Base-by-base conservation (phyloP, 2,888 invertebrate species). In the Altica lythri region DNA sequence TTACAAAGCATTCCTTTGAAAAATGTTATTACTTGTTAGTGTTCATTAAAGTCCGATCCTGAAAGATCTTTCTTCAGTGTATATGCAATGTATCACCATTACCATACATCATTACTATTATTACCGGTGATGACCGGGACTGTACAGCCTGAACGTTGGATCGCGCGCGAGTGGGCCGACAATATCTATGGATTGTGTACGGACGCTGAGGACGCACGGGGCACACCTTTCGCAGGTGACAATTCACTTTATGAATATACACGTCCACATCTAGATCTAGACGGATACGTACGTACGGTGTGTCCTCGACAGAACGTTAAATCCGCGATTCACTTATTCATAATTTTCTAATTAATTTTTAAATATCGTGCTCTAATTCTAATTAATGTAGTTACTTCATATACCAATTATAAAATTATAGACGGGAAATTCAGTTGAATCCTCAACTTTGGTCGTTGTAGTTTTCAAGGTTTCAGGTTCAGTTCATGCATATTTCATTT, bases 161-260 rank as follows among this genome's bases (percentile, higher is more conserved):
- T 14, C 17, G 38, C 37, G 16, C 55, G 55, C 58, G 65, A 63
- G 66, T 66, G 66, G 66, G 66, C 57, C 61, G 64, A 60, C 63
- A 63, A 66, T n/a, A n/a, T 64, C 63, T 61, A 58, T 62, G 66
- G 64, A 66, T 66, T 63, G 66, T 64, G 55, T 56, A 61, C 57
- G 61, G 54, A 57, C 54, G 57, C 57, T 47, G n/a, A n/a, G n/a
- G n/a, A n/a, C n/a, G n/a, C n/a, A n/a, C n/a, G 37, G 60, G 68
- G 64, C 68, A 64, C 68, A 66, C 68, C 68, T 66, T 61, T 62
- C 61, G 59, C 67, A 66, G 66, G 65, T 67, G 66, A 66, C 68
- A 67, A 65, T 66, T 66, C 64, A 62, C 51, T 61, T 61, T 61
- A 61, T 61, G 61, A 61, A 61, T 61, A 57, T 57, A 59, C 54